A percentile compares a stretch with the other conserved stretches of the same genome.
These are phyloP conservation scores for Salpingus planirostris DNA, from an alignment of 2,888 invertebrate genomes.

Conservation along the genomic window DNA sequence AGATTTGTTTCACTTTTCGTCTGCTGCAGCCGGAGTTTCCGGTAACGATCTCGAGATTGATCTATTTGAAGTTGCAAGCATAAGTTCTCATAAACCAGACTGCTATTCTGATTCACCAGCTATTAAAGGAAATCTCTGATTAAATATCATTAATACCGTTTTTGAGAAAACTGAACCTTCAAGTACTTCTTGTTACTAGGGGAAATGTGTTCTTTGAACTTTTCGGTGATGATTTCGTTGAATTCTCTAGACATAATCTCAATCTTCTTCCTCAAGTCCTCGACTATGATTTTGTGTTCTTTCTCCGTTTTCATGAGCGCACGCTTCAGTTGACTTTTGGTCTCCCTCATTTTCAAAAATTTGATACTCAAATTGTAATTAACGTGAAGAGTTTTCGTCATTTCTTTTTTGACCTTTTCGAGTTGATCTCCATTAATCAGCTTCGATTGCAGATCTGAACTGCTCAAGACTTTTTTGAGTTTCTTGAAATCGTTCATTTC, in stretches of 20 bases:
- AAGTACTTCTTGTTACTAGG: slow-evolving; percentile 39
- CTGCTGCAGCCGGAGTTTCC: slow-evolving; percentile 26
- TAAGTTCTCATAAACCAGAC: slow-evolving; percentile 38
- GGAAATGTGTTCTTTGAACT: slow-evolving; percentile 30
- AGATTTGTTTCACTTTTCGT: slow-evolving; percentile 31
- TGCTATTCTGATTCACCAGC: slow-evolving; percentile 38
- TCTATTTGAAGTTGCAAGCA: slow-evolving; percentile 37
- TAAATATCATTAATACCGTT: neutral
- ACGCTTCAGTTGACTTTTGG: slow-evolving; percentile 34
- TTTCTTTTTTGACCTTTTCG: slow-evolving; percentile 33
- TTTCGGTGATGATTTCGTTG: slow-evolving; percentile 29
- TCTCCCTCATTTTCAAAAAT: slow-evolving; percentile 40
- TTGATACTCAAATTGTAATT: slow-evolving; percentile 42
- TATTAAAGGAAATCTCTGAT: slow-evolving; percentile 22
- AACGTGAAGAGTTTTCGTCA: slow-evolving; percentile 38
- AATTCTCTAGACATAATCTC: slow-evolving; percentile 31
- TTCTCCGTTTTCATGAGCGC: slow-evolving; percentile 30
- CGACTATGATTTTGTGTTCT: slow-evolving; percentile 30
- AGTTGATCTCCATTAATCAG: slow-evolving; percentile 32
- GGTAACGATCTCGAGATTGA: slow-evolving; percentile 26
- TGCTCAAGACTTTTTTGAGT: slow-evolving; percentile 28
- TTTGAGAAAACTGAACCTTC: slow-evolving; percentile 27
- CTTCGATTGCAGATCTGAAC: slow-evolving; percentile 21
- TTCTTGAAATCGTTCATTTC: slow-evolving; percentile 42
- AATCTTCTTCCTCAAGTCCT: slow-evolving; percentile 31